Base-by-base conservation (phyloP, 2,797 vertebrate species). In the Neopelma chrysocephalum region DNA sequence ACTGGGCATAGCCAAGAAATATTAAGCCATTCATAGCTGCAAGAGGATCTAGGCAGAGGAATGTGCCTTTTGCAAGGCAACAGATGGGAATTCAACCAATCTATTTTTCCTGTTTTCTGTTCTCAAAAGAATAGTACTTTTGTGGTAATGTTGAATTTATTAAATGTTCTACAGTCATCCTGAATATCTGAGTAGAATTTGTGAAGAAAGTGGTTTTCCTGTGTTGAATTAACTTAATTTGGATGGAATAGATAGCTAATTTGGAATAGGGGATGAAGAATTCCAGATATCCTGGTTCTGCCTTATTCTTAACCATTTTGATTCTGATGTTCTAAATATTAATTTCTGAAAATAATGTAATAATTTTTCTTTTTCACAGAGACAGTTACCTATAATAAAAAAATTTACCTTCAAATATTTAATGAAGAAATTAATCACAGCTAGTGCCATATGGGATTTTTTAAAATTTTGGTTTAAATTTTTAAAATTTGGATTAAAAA, bases 401-500 rank as follows among this genome's bases (percentile, higher is more conserved):
- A 85, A 87, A 19, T 9, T 18, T 76, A 22, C 16, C 34, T 31
- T 75, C 20, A 79, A 93, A 56, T 9, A 47, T 54, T 94, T 80
- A 1, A 68, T 14, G 5, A 70, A 66, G 26, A 82, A 93, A 62
- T 62, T 56, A 1, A 62, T 43, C 47, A 64, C 31, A 82, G 4
- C 9, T 56, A 42, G 16, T 21, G 7, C 2, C 6, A 25, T 34
- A 18, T 13, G 27, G 5, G 10, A 56, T 82, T 86, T 70, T 76
- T 48, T 36, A 26, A 21, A 31, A 82, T 60, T 91, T 34, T 60
- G 3, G 22, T 83, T 95, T 58, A 71, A 82, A 80, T 82, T 94
- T 61, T 71, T 79, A 53, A 79, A 85, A 48, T 54, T 57, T 87
- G 42, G 23, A 92, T 93, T 93, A 83, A 93, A 94, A 95, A 34